Percentiles rank a stretch among this genome's conserved stretches.
phyloP scores from a whole-genome alignment of 2,113 vertebrate genomes.

The Ornithorhynchus anatinus region DNA sequence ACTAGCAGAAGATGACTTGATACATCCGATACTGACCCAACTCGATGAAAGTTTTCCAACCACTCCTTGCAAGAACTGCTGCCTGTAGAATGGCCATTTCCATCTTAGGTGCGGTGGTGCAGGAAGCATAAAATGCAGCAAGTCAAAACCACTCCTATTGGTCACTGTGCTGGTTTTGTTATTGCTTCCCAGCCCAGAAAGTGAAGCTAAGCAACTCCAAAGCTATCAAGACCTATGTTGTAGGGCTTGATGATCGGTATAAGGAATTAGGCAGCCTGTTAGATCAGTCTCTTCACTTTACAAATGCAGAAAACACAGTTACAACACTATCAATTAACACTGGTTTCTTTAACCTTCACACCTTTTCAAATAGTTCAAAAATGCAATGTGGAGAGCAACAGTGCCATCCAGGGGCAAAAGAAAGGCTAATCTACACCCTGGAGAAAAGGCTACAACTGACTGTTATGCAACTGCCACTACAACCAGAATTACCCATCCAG shows the following conservation, averaged over 20 bases:
- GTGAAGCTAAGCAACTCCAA: constrained; percentile 16
- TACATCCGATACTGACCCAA: not conserved
- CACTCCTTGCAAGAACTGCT: not conserved
- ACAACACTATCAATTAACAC: not conserved
- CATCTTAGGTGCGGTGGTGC: not conserved
- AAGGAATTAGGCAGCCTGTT: not conserved
- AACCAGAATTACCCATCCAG: too few species aligned
- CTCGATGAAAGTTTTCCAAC: not conserved
- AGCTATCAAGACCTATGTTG: not conserved
- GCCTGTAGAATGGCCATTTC: not conserved
- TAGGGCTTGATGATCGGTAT: not conserved
- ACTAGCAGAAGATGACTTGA: not conserved
- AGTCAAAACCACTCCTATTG: not conserved
- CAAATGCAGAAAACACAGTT: not conserved
- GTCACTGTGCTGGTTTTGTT: not conserved
- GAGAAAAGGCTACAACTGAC: too few species aligned
- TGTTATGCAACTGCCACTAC: too few species aligned
- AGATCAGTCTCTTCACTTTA: not conserved
- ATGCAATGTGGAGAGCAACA: constrained; percentile 53
- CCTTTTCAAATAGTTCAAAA: constrained; percentile 2
- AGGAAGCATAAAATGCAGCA: not conserved
- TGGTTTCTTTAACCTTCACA: not conserved
- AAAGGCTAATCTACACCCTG: not conserved
- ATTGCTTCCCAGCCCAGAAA: not conserved
- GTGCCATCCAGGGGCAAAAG: constrained; percentile 63